Evolutionary conservation across 2,797 vertebrate genomes (phyloP), one percentile per base, ranked within the genome.

Genomic region (Orientallactaga sibirica): DNA sequence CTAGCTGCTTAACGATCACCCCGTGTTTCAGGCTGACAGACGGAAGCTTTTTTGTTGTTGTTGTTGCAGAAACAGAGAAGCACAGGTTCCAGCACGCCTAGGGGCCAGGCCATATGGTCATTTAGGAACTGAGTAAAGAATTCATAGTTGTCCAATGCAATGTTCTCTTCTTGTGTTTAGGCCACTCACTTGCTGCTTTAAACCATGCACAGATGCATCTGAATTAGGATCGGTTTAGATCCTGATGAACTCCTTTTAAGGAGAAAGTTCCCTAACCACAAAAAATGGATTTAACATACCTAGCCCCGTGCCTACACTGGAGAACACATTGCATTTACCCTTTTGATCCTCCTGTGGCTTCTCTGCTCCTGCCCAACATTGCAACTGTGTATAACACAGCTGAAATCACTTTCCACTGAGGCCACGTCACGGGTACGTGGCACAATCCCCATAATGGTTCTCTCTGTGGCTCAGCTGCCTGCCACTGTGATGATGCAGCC

Each of bases 121-220:
- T 55, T 64, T 19, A 82, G 64, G 10, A 76, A 33, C 41, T 80
- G 25, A 70, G 2, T 5, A 86, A 27, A 52, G 62, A 86, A 64
- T 43, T 41, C 41, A 76, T 20, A n/a, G 20, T 55, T 58, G n/a
- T 79, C 22, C 79, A 52, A 58, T 12, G 14, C 24, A 83, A 20
- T 5, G 4, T 55, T 80, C 29, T 15, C 29, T 52, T 16, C 18
- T 68, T 95, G n/a, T 70, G 4, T 66, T 62, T 86, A 73, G 84
- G 25, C 74, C 90, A 80, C 62, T 27, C 87, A 76, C 62, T 27
- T 92, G 67, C 12, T 79, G 20, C 67, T 73, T 86, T 90, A 68
- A 92, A 64, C 33, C 19, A 48, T 22, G 55, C 33, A 71, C 19
- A 41, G 25, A 68, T 91, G 33, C 12, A 66, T 27, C 7, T 85